Evolutionary conservation across 1,140 invertebrate species (phyloP), one percentile per base, ranked within the genome.

Genomic region (Platyscapa corneri): DNA sequence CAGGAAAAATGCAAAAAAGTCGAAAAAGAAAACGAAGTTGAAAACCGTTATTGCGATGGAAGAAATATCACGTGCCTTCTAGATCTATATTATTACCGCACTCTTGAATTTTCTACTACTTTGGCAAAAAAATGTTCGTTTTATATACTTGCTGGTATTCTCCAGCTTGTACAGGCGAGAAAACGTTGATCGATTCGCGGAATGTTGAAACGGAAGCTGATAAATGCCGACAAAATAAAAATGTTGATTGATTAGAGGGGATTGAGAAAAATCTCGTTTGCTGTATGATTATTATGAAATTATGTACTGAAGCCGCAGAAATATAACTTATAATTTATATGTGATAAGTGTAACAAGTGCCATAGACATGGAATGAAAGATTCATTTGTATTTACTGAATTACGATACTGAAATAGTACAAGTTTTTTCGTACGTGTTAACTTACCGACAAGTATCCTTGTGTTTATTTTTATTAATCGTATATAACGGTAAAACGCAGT

Each of bases 201-300:
- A 77, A 77, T 23, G 12, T 30, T 53, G 39, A 12, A 81, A 70
- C 79, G 64, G 79, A 72, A 53, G 42, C 34, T 18, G 32, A 81
- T 67, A 49, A 42, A 81, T 42, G 3, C 34, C 12, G 42, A 34
- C 34, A 37, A 34, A 20, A 70, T 72, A 70, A 81, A 81, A 81
- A 72, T 81, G 30, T 34, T 1, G 64, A 82, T 72, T 30, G 46
- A 82, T 82, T 72, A 53, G 56, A 67, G 0, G 6, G 20, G 42
- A 53, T 70, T 72, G 65, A 56, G 18, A 81, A 42, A 37, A 37
- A 49, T 72, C 23, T 53, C 37, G 34, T 32, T 10, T 18, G 14
- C 49, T 34, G 27, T 65, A 8, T 30, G 27, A 8, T n/a, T 23
- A 80, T 80, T 78, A 16, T 37, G 76, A 64, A 46, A 75, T n/a